Base-by-base conservation (phyloP, 53 echinoderm and acorn worm species). In the Patiria pectinifera region DNA sequence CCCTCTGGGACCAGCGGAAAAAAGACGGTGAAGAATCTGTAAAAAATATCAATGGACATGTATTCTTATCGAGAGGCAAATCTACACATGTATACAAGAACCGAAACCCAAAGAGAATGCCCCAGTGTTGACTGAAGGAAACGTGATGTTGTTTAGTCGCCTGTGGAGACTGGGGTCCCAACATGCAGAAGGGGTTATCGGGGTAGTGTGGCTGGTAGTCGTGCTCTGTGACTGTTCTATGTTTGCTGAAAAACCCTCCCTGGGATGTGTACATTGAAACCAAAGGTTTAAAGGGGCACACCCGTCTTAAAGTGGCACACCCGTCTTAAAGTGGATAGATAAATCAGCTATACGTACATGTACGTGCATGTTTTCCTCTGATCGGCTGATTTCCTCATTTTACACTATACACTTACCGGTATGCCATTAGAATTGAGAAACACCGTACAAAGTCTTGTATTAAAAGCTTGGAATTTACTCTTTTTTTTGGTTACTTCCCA, bases 121-220 rank as follows among this genome's bases (percentile, higher is more conserved):
- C 53, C 47, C n/a, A 1, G 13, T 82, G 84, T 84, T 84, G 84
- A 84, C 66, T 62, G 66, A 63, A 48, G 69, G 90, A 86, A 86
- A 71, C 71, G 48, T 48, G 72, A 86, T 71, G 86, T 80, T 90
- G 90, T 90, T 61, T 90, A 48, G 78, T 62, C 19, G 89, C 62
- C 89, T 62, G 78, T 78, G 46, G 89, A 89, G 89, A 59, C 21
- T 79, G 8, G 80, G 80, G 5, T 53, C 66, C 80, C 12, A 19
- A 19, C 80, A 48, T 79, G 18, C 2, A 47, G 9, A 0, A 5
- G 24, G 4, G 47, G 66, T 66, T 13, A 66, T 66, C 66, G 13
- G 66, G 66, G 23, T 35, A 23, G 7, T 74, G 74, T 74, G 66
- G 66, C 66, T 66, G 66, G 66, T 66, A 4, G 14, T 66, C 66